Percentiles rank a stretch among this genome's conserved stretches.
These are phyloP conservation scores for Mus caroli DNA, from an alignment of 2,797 vertebrate genomes.

Conservation along the genomic window DNA sequence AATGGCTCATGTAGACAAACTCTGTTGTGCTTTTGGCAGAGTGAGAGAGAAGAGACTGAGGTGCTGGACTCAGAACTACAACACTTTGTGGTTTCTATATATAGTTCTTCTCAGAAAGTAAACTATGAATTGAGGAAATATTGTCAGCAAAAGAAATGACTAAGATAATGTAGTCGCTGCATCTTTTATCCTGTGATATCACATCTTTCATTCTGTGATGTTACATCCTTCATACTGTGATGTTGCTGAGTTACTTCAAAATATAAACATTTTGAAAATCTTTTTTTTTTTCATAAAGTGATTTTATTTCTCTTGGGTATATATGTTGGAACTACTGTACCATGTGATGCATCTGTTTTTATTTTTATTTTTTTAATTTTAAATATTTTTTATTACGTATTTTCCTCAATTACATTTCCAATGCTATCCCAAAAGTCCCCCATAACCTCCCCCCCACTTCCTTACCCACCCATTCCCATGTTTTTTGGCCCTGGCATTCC, in stretches of 20 bases:
- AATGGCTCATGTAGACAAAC: background rate
- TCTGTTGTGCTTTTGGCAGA: background rate
- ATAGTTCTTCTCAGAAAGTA: background rate
- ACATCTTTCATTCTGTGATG: background rate
- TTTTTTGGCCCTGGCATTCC: too few species aligned
- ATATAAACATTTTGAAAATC: background rate
- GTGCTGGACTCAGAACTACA: background rate
- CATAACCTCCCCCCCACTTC: too few species aligned
- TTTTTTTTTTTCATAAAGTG: background rate
- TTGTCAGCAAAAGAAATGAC: background rate
- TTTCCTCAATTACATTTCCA: too few species aligned
- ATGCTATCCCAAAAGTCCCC: too few species aligned
- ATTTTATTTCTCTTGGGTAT: background rate
- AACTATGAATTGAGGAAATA: background rate
- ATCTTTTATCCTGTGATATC: background rate
- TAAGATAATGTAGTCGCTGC: rapidly evolving
- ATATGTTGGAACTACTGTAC: background rate
- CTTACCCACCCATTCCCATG: too few species aligned
- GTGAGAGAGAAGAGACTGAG: background rate
- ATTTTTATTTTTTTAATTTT: too few species aligned
- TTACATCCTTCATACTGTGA: background rate
- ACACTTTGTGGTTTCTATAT: background rate
- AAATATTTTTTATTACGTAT: too few species aligned
- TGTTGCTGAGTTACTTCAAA: background rate
- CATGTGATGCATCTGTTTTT: background rate